Evolutionary conservation across 2,797 vertebrate genomes (phyloP), one percentile per base, ranked within the genome.

Genomic region (Enteromius anoplus): DNA sequence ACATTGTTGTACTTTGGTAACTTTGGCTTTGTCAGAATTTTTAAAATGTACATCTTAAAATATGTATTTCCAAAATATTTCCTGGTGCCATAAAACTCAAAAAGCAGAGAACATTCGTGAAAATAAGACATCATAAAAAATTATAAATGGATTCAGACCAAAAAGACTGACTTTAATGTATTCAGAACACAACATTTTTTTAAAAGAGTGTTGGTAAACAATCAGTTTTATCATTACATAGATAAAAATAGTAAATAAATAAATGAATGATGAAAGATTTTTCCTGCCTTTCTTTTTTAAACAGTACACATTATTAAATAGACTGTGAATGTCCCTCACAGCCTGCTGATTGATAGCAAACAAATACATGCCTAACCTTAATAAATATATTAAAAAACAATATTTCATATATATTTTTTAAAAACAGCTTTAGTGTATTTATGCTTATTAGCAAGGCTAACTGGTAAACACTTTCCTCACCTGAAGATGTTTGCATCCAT

Each of bases 401-500:
- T 21, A 32, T 75, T 37, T 23, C 0, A 37, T 0, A 0, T 26
- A 29, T 58, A 11, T 53, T 45, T 19, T 23, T 14, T 26, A 26
- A 26, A 40, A 40, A 53, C 29, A 3, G 34, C 1, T 29, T 77
- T 32, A 29, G 23, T 19, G 2, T 62, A 21, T 62, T 29, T 12
- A 5, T 45, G 17, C 55, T 42, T 45, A 34, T 37, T 40, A 37
- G 21, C 3, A 21, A 45, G 55, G 23, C 8, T 34, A 23, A 40
- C 23, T 12, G 5, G 2, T 45, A 26, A 37, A 60, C 3, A 29
- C 23, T 26, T 15, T 26, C 19, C 94, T 93, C 91, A 99, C 98
- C 96, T n/a, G 98, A 93, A 0, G 98, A 96, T 88, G 98, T 94
- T 91, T 99, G 97, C 95, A 99, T 96, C 97, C 98, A 99, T 0